These are phyloP conservation scores for Belgica antarctica DNA, from an alignment of 2,888 invertebrate species.

Conservation along the genomic window DNA sequence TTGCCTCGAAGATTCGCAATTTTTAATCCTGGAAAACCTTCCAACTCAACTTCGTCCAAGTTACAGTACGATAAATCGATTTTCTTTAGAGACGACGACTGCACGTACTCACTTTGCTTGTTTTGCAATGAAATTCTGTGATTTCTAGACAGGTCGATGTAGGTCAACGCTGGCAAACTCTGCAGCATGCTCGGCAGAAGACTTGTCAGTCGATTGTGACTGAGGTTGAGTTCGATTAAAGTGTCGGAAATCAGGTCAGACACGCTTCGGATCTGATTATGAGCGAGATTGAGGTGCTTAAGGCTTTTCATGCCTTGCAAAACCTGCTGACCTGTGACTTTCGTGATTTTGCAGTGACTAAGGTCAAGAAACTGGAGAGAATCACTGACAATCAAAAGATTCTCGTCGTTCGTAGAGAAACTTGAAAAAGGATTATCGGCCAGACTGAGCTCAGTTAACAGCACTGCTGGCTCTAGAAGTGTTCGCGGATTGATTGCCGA, in stretches of 20 bases:
- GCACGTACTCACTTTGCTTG: constrained; percentile 51
- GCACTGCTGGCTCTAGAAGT: constrained; percentile 56
- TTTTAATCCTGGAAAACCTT: constrained; percentile 62
- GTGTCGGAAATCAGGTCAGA: constrained; percentile 57
- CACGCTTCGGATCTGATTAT: constrained; percentile 58
- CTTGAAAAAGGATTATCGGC: constrained; percentile 62
- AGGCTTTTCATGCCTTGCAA: constrained; percentile 57
- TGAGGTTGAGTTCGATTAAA: constrained; percentile 59
- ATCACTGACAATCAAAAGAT: constrained; percentile 60
- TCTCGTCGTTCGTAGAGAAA: constrained; percentile 57
- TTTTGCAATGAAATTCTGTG: constrained; percentile 56
- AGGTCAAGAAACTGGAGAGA: constrained; percentile 62
- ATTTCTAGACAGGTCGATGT: constrained; percentile 64
- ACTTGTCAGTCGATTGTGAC: constrained; percentile 59
- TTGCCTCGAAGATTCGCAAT: constrained; percentile 64
- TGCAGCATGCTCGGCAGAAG: constrained; percentile 59
- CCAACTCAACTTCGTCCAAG: constrained; percentile 60
- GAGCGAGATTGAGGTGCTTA: constrained; percentile 58
- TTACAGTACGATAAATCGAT: constrained; percentile 65
- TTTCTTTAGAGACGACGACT: constrained; percentile 58
- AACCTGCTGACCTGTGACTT: constrained; percentile 55
- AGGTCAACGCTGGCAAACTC: constrained; percentile 61
- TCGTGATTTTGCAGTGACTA: constrained; percentile 62
- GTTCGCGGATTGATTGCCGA: constrained; percentile 59
- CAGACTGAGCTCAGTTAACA: constrained; percentile 62